Evolutionary conservation across 2,888 invertebrate species (phyloP), one percentile per base, ranked within the genome.

Genomic region (Ectobius pallidus): DNA sequence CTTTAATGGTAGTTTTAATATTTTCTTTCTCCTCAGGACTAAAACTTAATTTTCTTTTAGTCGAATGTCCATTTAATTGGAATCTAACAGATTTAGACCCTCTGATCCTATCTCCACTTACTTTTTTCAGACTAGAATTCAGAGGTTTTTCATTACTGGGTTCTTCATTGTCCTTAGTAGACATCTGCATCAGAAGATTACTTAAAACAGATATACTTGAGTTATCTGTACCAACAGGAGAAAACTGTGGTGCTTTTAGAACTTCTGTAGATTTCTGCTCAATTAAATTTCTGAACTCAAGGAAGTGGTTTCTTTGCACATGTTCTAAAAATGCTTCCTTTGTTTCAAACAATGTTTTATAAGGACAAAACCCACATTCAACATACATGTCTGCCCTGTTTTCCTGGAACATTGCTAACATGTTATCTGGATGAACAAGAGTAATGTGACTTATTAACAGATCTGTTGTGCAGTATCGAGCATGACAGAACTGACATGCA

Each of bases 271-370:
- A 58, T 30, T 58, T 58, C 30, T 30, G 27, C 6, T 32, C 18
- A 6, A 73, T n/a, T 2, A 70, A 65, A 16, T 34, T 75, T 71
- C 77, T 77, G 61, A 78, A 78, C 25, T 77, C 76, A 20, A 62
- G 49, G 20, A 77, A 76, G 70, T 79, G 79, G 39, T 78, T 78
- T 68, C 77, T 78, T 62, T 78, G 78, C 9, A 79, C 75, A 72
- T 79, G 79, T 44, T 77, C 75, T 42, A 78, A 71, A 2, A 79
- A 67, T 39, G 78, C 62, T 75, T 78, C 78, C 7, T 76, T 73
- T 30, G 78, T 78, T 71, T 74, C 75, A 11, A 70, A 30, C 18
- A 78, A 55, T n/a, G 77, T 76, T 72, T 76, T 77, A 63, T 78
- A 77, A 3, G 77, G 73, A 65, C 79, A 79, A 67, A 79, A 79